These are phyloP conservation scores for Rhamphomyia laevipes DNA, from an alignment of 2,888 invertebrate species.

Conservation along the genomic window DNA sequence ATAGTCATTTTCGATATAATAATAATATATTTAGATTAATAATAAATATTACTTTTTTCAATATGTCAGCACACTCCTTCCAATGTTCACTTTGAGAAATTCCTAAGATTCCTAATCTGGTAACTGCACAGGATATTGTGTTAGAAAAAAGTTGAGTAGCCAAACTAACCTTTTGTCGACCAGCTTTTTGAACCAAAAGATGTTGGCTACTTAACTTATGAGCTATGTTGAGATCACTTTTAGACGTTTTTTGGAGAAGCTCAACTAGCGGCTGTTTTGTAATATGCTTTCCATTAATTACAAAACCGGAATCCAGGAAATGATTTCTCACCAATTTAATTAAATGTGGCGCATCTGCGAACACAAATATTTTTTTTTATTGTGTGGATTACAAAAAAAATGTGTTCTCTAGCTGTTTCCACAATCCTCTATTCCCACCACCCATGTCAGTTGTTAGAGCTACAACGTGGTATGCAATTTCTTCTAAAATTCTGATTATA, in stretches of 20 bases:
- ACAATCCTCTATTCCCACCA: not conserved
- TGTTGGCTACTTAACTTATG: not conserved
- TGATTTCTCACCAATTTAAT: not conserved
- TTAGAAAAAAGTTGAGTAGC: conserved; percentile 15
- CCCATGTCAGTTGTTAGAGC: not conserved
- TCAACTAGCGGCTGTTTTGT: not conserved
- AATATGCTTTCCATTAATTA: not conserved
- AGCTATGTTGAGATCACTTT: not conserved
- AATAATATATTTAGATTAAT: no score
- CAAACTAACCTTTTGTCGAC: not conserved
- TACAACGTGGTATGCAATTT: not conserved
- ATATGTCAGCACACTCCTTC: not conserved
- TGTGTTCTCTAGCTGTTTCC: not conserved
- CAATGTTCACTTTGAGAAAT: not conserved
- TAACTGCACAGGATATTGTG: conserved; percentile 15
- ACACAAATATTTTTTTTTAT: not conserved
- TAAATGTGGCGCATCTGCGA: conserved; percentile 1
- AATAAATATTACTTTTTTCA: not conserved
- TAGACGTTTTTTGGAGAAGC: not conserved
- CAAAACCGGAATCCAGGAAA: not conserved
- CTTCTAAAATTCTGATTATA: not conserved
- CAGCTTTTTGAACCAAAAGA: not conserved
- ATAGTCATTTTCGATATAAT: no score
- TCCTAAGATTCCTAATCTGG: conserved; percentile 4
- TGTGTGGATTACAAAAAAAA: not conserved